Evolutionary conservation across 2,113 vertebrate species (phyloP).

Genomic region (Nothocercus nigrocapillus): DNA sequence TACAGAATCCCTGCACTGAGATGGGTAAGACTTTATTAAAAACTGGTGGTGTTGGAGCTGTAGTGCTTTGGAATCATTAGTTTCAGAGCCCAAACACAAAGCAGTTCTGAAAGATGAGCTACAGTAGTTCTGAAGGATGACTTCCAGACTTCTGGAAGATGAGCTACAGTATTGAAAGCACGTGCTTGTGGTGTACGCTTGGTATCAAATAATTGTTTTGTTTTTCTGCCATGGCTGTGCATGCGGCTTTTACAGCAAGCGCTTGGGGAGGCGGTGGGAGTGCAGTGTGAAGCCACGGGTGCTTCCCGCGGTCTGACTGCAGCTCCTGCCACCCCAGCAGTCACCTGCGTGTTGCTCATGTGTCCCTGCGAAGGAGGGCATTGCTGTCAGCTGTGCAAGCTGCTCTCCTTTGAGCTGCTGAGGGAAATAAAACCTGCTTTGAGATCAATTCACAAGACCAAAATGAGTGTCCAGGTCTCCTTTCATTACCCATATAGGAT

Average conservation of each 20-base stretch:
- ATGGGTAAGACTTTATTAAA: not conserved
- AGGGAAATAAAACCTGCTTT: not conserved
- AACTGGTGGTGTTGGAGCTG: not conserved
- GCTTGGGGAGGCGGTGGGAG: not conserved
- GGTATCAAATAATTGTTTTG: not conserved
- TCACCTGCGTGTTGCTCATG: rapidly evolving
- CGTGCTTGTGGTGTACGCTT: not conserved
- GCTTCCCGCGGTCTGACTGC: not conserved
- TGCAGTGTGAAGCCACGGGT: too few species aligned
- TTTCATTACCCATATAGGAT: not conserved
- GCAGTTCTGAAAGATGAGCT: not conserved
- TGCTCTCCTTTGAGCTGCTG: not conserved
- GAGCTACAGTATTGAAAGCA: not conserved
- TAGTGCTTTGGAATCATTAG: not conserved
- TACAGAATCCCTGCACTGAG: not conserved
- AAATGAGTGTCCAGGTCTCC: not conserved
- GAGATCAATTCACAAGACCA: not conserved
- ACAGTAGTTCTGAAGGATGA: too few species aligned
- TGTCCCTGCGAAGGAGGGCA: rapidly evolving
- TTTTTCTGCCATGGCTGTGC: not conserved
- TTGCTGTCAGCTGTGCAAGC: not conserved
- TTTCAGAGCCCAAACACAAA: not conserved
- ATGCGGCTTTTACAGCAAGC: not conserved
- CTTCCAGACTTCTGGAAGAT: not conserved
- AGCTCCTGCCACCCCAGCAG: too few species aligned